Base-by-base conservation (phyloP, 2,797 vertebrate species). In the Myripristis murdjan region DNA sequence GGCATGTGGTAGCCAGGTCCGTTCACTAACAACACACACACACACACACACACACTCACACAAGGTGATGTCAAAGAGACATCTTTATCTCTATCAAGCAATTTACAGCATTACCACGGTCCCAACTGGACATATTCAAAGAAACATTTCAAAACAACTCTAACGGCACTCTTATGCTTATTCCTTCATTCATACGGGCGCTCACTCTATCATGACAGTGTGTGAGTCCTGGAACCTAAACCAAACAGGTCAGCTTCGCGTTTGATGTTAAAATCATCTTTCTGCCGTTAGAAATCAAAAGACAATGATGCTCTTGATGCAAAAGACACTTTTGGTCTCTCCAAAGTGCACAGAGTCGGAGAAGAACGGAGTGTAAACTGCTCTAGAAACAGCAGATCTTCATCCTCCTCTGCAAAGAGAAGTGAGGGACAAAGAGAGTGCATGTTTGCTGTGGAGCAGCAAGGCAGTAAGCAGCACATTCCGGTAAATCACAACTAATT, bases 401-500 rank as follows among this genome's bases (percentile, higher is more conserved):
- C 24, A 22, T 24, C 47, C 24, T 52, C 22, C 15, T 12, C n/a
- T n/a, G n/a, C 39, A 65, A 51, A 39, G 43, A 60, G 23, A 22
- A 44, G 49, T 55, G 64, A 44, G 28, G 55, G 56, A 73, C n/a
- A 35, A 58, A 23, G 56, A 43, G 62, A 64, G 41, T 78, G 54
- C 57, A 79, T 75, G 84, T 82, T 88, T 87, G 81, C 70, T 70
- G 67, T 23, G 66, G 70, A 88, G 77, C 54, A 61, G 68, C 77
- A 75, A 87, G 80, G 83, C 60, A 62, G 91, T 77, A 86, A 93
- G 87, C 86, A 88, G 89, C 81, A 89, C 90, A 91, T 93, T 93
- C 93, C 91, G 89, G 89, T 93, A 93, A 95, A 93, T 90, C 86
- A 90, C 86, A 89, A 87, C 75, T 81, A 84, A 91, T 90, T 92